Percentiles rank a stretch among this genome's conserved stretches.
Conservation (phyloP, 2,888 invertebrate genomes). For the Camptogramma bilineatum region DNA sequence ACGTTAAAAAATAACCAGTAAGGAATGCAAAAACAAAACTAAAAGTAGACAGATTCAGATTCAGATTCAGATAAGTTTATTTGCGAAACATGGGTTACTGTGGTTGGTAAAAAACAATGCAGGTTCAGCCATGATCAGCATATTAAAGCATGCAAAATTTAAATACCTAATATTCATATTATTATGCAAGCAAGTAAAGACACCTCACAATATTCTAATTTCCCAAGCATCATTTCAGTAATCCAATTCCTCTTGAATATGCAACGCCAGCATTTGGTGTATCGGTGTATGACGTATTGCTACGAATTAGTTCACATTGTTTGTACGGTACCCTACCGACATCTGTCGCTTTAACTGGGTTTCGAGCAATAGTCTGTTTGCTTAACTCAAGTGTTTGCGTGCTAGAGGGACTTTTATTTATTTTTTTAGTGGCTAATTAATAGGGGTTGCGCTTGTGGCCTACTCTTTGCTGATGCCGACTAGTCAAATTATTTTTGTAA, state of each 20-base stretch:
- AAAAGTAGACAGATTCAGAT: too few species aligned
- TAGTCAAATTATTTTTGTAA: too few species aligned
- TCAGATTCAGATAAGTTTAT: too few species aligned
- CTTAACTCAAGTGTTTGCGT: constrained; percentile 52
- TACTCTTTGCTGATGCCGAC: constrained; percentile 3
- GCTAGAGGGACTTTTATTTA: constrained; percentile 43
- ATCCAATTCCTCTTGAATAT: constrained; percentile 40
- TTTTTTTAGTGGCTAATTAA: constrained; percentile 48
- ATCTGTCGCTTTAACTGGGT: constrained; percentile 68
- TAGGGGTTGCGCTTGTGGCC: constrained; percentile 22
- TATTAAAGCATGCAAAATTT: too few species aligned
- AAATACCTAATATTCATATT: too few species aligned
- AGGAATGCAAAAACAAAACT: neutral
- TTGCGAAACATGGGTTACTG: too few species aligned
- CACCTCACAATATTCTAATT: neutral
- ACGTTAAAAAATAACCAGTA: too few species aligned
- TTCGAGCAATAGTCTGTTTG: constrained; percentile 57
- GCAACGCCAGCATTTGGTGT: constrained; percentile 67
- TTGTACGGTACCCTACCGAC: constrained; percentile 61
- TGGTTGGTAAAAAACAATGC: neutral
- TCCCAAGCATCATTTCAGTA: neutral
- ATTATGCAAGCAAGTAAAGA: neutral
- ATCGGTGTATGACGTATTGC: constrained; percentile 65
- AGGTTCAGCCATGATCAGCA: too few species aligned
- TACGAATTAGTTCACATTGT: constrained; percentile 77